Base-by-base conservation (phyloP, 2,888 invertebrate species). In the Bellardia pandia region DNA sequence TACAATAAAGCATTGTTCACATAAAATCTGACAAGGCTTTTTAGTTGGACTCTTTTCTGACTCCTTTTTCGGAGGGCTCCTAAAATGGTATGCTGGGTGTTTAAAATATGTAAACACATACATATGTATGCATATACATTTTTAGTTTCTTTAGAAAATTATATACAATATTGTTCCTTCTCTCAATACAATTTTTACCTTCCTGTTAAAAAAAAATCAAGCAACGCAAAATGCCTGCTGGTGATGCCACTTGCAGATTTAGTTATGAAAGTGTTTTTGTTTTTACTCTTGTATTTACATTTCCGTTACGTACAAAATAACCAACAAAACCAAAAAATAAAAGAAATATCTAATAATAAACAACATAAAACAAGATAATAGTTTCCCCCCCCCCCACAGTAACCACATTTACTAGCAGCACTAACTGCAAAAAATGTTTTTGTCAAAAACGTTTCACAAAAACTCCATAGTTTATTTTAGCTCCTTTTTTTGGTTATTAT, bases 191-290 rank as follows among this genome's bases (percentile, higher is more conserved):
- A 33, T 42, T 62, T 71, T 69, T 37, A 37, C 30, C 51, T 71
- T 78, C 33, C 30, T 62, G 40, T 23, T 69, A 8, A 5, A n/a
- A 45, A n/a, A 60, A 23, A 23, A 23, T 23, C 23, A 23, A 23
- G 3, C 14, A 79, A 80, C 30, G 40, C 45, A n/a, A 81, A 82
- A 75, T 82, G 85, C 86, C 86, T 86, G 84, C 58, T 80, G 69
- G 86, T 74, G 78, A 64, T 88, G 88, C 81, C 88, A 88, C 75
- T 88, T 78, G 80, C 86, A 86, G 86, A 74, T 62, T 74, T 66
- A 72, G 71, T 84, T 78, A 42, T 58, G 30, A 64, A 78, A 77
- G 13, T 62, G 48, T 62, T 77, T 62, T 60, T 51, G 11, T 37
- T 4, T 58, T 66, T 40, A 45, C 66, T 58, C 40, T 72, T 58